Evolutionary conservation across 2,113 vertebrate genomes (phyloP), one percentile per base, ranked within the genome.

Genomic region (Dipodomys spectabilis): DNA sequence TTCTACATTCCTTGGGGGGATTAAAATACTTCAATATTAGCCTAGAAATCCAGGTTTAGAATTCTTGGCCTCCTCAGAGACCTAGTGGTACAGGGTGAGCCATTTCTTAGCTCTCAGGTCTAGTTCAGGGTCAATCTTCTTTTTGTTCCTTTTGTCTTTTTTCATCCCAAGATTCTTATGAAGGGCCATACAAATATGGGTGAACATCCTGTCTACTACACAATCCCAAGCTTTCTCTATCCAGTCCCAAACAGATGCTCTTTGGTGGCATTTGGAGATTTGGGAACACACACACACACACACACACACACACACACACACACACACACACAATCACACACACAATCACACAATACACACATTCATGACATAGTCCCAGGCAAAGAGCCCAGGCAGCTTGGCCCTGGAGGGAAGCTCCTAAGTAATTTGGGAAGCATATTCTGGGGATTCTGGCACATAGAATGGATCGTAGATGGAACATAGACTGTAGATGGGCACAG

Each of bases 11-110:
- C 57, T 62, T 92, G 74, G 32, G 49, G 49, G 9, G 49, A 86
- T 19, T 60, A 68, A 73, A 74, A 82, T 62, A 64, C 20, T 18
- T 44, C 49, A 32, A 7, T 79, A 72, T 35, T 90, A 65, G 22
- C 35, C 84, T 77, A 18, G 71, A 82, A 86, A 78, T 22, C 74
- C 25, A 86, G 22, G 75, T 92, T 68, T 90, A 77, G 72, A 88
- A 79, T 88, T 86, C 44, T 86, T 80, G 35, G 28, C 75, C 28
- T 82, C 30, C 74, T 93, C 23, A 80, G 75, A 20, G 75, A 93
- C 86, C n/a, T 96, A 30, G 60, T 79, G 39, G 32, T 39, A 65
- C 0, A 15, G 8, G 7, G 35, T 72, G 27, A 86, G 6, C 49
- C 39, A 65, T 67, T 20, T 20, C 62, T 53, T 87, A 57, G 23